Conservation (phyloP, 2,113 vertebrate species). For the Smithornis capensis region DNA sequence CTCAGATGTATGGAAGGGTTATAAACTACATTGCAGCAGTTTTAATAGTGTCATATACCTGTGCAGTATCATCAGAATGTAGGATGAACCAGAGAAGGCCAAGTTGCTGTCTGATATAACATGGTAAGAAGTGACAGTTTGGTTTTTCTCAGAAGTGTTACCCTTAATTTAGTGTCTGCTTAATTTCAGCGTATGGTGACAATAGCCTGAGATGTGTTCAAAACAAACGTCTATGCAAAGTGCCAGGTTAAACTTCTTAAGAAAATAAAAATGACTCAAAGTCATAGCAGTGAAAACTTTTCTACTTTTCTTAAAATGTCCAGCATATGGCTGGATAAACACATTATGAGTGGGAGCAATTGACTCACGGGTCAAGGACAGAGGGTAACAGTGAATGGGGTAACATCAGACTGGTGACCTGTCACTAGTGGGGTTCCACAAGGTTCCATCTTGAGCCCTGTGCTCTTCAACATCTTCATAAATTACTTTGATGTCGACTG, state of each 20-base stretch:
- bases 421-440: not conserved
- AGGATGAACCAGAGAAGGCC: not conserved
- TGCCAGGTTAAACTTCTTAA: not conserved
- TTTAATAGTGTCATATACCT: not conserved
- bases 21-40: not conserved
- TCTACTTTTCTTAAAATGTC: not conserved
- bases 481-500: not conserved
- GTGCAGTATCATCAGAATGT: not conserved
- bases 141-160: not conserved
- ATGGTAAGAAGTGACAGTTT: not conserved
- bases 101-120: not conserved
- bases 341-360: not conserved
- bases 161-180: too few species aligned
- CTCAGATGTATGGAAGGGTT: not conserved
- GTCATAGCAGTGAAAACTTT: not conserved
- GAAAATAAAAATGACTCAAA: not conserved
- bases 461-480: not conserved
- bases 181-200: not conserved
- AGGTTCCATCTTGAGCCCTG: not conserved
- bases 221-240: not conserved
- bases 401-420: not conserved
- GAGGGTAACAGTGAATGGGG: not conserved
- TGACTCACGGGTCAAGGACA: not conserved
- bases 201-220: not conserved
- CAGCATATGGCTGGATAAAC: not conserved